Conservation (phyloP, 2,888 invertebrate species). For the Noctua janthina region DNA sequence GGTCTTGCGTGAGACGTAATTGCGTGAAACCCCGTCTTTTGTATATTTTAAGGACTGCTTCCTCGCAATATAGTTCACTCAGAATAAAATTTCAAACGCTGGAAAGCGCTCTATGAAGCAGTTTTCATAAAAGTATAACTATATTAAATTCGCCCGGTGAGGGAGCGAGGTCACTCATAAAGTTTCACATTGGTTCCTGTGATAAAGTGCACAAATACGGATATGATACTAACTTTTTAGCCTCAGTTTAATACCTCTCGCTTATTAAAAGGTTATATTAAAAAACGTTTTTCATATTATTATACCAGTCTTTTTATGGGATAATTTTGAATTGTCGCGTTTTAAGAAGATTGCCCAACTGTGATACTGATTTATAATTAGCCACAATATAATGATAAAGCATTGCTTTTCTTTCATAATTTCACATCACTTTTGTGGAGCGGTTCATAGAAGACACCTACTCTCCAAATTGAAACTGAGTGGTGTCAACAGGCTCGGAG, state of each 20-base stretch:
- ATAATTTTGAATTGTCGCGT: neutral
- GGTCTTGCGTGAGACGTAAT: neutral
- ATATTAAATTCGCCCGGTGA: slow-evolving; percentile 24
- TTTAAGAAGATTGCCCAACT: neutral
- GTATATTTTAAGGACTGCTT: neutral
- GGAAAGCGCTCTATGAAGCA: neutral
- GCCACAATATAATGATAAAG: neutral
- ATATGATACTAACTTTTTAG: slow-evolving; percentile 1
- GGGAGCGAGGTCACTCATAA: slow-evolving; percentile 15
- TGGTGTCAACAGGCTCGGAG: neutral
- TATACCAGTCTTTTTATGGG: neutral
- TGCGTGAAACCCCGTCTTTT: neutral
- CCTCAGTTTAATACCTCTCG: neutral
- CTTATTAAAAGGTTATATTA: neutral
- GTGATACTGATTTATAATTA: neutral
- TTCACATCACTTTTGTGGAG: neutral
- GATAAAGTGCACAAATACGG: slow-evolving; percentile 24
- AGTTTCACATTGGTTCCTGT: neutral
- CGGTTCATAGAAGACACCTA: neutral
- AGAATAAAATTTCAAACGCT: neutral
- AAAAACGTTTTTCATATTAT: neutral
- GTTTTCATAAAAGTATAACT: slow-evolving; percentile 19
- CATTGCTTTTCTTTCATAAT: neutral
- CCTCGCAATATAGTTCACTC: neutral
- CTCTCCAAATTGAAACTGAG: neutral